A percentile compares a stretch with the other conserved stretches of the same genome.
Evolutionary conservation across 2,113 vertebrate species (phyloP).

Genomic region (Sander vitreus): DNA sequence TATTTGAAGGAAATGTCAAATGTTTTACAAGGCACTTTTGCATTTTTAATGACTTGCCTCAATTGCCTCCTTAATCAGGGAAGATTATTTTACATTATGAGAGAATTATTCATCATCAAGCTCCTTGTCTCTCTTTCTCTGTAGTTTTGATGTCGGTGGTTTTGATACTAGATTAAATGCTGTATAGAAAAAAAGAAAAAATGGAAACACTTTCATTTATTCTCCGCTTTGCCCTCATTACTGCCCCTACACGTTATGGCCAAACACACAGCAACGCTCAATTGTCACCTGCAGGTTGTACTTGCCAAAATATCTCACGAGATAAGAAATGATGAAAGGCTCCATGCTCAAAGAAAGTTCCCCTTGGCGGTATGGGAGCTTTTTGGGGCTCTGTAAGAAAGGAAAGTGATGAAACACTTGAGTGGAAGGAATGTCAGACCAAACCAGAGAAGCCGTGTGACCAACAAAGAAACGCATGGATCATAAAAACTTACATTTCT

Average conservation of each 20-base stretch:
- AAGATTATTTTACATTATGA: slow-evolving; percentile 42
- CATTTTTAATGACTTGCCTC: slow-evolving; percentile 55
- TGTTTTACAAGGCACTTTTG: slow-evolving; percentile 36
- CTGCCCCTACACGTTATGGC: slow-evolving; percentile 57
- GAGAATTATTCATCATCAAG: slow-evolving; percentile 41
- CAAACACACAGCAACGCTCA: slow-evolving; percentile 57
- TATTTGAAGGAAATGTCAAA: slow-evolving; percentile 52
- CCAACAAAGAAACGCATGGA: slow-evolving; percentile 38
- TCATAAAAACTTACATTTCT: slow-evolving; percentile 40
- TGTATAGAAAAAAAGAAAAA: not conserved
- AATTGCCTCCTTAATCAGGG: slow-evolving; percentile 41
- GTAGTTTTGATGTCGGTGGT: slow-evolving; percentile 33
- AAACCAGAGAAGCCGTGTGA: slow-evolving; percentile 37
- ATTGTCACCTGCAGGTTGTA: slow-evolving; percentile 64
- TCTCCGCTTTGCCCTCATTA: slow-evolving; percentile 60
- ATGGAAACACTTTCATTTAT: slow-evolving; percentile 54
- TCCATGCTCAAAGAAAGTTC: slow-evolving; percentile 61
- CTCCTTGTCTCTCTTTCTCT: slow-evolving; percentile 41
- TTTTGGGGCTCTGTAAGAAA: slow-evolving; percentile 43
- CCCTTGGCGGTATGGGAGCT: slow-evolving; percentile 50
- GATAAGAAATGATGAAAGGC: slow-evolving; percentile 74
- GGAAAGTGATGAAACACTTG: slow-evolving; percentile 70
- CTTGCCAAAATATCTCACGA: slow-evolving; percentile 61
- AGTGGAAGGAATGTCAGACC: slow-evolving; percentile 56
- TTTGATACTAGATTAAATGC: slow-evolving; percentile 49